Conservation (phyloP, 2,888 invertebrate species). For the Trissoscelio sp. region DNA sequence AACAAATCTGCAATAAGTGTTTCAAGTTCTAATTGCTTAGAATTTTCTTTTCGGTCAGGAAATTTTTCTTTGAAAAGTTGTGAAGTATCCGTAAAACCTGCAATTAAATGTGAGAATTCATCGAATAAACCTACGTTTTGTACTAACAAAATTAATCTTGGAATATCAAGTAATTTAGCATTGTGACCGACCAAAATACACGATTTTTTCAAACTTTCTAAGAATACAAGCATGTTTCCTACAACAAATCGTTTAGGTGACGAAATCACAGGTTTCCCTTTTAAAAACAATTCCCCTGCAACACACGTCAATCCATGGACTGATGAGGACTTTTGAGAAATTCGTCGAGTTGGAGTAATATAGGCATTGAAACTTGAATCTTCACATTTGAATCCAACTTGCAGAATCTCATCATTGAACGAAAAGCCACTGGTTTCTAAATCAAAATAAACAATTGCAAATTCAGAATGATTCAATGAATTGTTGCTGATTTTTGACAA, state of each 20-base stretch:
- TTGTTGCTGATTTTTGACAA: too few species aligned
- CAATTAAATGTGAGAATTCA: constrained; percentile 23
- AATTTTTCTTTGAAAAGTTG: constrained; percentile 27
- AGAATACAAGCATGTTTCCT: constrained; percentile 22
- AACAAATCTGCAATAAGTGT: constrained; percentile 11
- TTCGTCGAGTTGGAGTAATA: constrained; percentile 38
- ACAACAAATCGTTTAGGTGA: constrained; percentile 8
- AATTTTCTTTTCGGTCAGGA: constrained; percentile 9
- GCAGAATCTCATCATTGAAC: constrained; percentile 47
- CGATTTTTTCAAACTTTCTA: constrained; percentile 31
- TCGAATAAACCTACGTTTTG: constrained; percentile 21
- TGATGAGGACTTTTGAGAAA: constrained; percentile 37
- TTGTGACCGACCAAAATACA: constrained; percentile 41
- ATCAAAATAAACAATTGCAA: constrained; percentile 50
- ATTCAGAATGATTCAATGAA: background rate
- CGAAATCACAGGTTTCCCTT: background rate
- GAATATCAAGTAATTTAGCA: constrained; percentile 20
- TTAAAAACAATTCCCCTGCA: constrained; percentile 38
- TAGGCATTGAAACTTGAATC: constrained; percentile 16
- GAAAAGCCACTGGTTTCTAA: constrained; percentile 47
- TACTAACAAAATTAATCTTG: constrained; percentile 20
- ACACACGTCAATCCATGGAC: constrained; percentile 19
- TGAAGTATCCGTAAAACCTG: constrained; percentile 22
- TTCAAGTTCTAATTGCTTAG: constrained; percentile 1
- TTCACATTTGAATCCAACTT: constrained; percentile 44